Conservation (phyloP, 2,113 vertebrate genomes). For the Anoura caudifer region DNA sequence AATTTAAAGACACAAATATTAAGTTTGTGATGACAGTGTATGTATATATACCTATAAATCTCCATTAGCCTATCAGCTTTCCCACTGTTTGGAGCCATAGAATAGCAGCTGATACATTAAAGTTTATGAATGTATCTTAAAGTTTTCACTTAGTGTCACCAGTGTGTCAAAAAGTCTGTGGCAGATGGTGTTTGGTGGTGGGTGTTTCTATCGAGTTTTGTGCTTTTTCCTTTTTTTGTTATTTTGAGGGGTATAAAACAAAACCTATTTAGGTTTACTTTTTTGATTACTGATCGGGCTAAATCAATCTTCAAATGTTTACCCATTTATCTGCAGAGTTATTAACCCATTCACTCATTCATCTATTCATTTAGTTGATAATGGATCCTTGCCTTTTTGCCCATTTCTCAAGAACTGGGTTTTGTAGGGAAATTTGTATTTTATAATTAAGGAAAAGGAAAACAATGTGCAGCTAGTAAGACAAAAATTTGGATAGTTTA, state of each 20-base stretch:
- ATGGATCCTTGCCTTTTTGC: background rate
- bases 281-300: background rate
- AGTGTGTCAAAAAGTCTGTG: background rate
- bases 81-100: background rate
- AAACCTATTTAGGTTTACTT: background rate
- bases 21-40: background rate
- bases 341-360: background rate
- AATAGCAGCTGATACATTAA: background rate
- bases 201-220: background rate
- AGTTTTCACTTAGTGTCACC: background rate
- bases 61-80: background rate
- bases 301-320: background rate
- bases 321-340: background rate
- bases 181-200: background rate
- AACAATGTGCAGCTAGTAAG: background rate
- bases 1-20: background rate
- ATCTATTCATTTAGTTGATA: background rate
- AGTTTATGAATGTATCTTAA: background rate
- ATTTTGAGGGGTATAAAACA: background rate
- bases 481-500: background rate
- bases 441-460: background rate
- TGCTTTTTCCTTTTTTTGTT: background rate
- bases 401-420: background rate
- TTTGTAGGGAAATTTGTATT: background rate
- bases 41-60: background rate